These are phyloP conservation scores for Nephrotoma appendiculata DNA, from an alignment of 2,888 invertebrate species.

Conservation along the genomic window DNA sequence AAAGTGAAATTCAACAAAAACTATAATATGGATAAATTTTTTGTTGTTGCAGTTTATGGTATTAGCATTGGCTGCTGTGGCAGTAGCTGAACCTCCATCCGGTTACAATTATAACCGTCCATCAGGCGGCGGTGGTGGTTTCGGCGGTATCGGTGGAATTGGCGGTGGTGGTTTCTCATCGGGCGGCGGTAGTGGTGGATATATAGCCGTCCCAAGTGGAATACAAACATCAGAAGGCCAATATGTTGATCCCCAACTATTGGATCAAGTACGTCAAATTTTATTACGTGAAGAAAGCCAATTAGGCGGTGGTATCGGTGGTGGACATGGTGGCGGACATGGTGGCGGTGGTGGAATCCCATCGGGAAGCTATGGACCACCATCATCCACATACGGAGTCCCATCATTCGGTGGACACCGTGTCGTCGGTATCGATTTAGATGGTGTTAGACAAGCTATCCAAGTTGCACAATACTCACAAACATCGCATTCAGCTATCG, in stretches of 20 bases:
- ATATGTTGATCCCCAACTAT: conserved; percentile 61
- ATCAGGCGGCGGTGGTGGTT: conserved; percentile 35
- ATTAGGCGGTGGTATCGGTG: conserved; percentile 35
- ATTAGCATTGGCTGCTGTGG: conserved; percentile 61
- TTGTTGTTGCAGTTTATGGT: conserved; percentile 57
- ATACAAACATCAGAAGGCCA: conserved; percentile 72
- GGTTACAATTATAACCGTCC: conserved; percentile 65
- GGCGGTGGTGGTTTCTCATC: conserved; percentile 30
- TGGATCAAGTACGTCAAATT: conserved; percentile 75
- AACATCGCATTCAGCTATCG: conserved; percentile 37
- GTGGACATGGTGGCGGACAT: conserved; percentile 37
- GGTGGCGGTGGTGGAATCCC: conserved; percentile 38
- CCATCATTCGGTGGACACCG: conserved; percentile 36
- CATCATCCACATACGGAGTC: conserved; percentile 52
- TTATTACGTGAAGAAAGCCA: conserved; percentile 66
- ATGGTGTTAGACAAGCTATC: conserved; percentile 73
- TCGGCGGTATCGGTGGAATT: conserved; percentile 35
- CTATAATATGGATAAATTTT: background rate
- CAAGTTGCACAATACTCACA: conserved; percentile 77
- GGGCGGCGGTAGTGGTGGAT: conserved; percentile 50
- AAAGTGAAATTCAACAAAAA: background rate
- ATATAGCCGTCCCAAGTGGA: conserved; percentile 61
- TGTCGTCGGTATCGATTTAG: conserved; percentile 73
- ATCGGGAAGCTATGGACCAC: conserved; percentile 51
- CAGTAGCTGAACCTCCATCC: conserved; percentile 58